A percentile compares a stretch with the other conserved stretches of the same genome.
Conservation (phyloP, 2,113 vertebrate genomes). For the Drymodes brunneopygia region DNA sequence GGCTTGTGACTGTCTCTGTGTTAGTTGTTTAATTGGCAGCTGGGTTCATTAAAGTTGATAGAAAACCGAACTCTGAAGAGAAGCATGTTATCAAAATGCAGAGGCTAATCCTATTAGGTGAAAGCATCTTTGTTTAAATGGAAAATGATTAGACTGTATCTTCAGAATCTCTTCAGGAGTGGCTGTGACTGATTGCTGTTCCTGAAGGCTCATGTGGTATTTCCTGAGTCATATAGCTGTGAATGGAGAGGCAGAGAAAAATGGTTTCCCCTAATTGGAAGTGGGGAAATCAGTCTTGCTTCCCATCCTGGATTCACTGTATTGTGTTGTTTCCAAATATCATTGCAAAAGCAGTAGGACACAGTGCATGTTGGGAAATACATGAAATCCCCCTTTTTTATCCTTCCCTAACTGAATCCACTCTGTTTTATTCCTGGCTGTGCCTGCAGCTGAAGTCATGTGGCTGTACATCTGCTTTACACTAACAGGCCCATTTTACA, state of each 20-base stretch:
- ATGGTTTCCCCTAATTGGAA: not conserved
- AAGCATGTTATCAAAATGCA: not conserved
- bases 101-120: not conserved
- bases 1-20: not conserved
- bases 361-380: not conserved
- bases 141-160: not conserved
- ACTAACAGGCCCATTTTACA: conserved; percentile 6
- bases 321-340: not conserved
- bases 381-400: not conserved
- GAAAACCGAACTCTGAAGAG: not conserved
- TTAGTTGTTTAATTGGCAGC: not conserved
- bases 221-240: not conserved
- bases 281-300: not conserved
- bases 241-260: not conserved
- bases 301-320: not conserved
- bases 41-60: conserved; percentile 7
- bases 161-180: not conserved
- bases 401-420: not conserved
- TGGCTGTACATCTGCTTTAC: conserved; percentile 23
- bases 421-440: not conserved
- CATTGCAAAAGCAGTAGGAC: not conserved
- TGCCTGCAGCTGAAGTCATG: conserved; percentile 35
- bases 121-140: conserved; percentile 13
- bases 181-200: not conserved
- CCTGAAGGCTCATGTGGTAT: not conserved